A percentile compares a stretch with the other conserved stretches of the same genome.
These are phyloP conservation scores for Willowsia nigromaculata DNA, from an alignment of 2,888 invertebrate genomes.

Conservation along the genomic window DNA sequence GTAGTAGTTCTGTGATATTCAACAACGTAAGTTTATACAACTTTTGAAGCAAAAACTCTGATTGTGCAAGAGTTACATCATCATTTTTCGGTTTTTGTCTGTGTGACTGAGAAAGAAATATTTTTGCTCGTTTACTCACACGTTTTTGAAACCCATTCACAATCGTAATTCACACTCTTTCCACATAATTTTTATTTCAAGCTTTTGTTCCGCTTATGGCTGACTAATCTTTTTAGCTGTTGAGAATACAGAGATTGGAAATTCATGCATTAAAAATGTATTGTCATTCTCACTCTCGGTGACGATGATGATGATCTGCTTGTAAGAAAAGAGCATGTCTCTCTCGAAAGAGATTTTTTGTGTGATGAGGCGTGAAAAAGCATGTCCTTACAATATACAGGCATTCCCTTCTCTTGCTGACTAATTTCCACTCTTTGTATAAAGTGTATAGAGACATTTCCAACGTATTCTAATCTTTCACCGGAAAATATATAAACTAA, in stretches of 20 bases:
- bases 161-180: slow-evolving; percentile 2
- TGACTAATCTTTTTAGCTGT: slow-evolving; percentile 8
- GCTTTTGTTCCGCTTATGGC: slow-evolving; percentile 4
- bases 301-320: neutral
- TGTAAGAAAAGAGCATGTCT: neutral
- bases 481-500: slow-evolving; percentile 5
- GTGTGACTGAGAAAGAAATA: neutral
- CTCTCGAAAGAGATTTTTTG: neutral
- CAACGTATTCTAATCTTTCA: neutral
- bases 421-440: neutral
- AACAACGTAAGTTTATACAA: slow-evolving; percentile 75
- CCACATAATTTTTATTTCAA: neutral
- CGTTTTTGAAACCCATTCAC: slow-evolving; percentile 34
- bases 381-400: neutral
- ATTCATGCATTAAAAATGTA: neutral
- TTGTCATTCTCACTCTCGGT: neutral
- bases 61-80: too few species aligned
- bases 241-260: neutral
- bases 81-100: neutral
- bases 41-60: neutral
- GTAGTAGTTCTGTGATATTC: slow-evolving; percentile 77
- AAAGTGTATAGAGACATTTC: neutral
- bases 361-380: slow-evolving; percentile 35
- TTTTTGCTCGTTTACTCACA: slow-evolving; percentile 40
- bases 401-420: neutral